Evolutionary conservation across 2,113 vertebrate species (phyloP), one percentile per base, ranked within the genome.

Genomic region (Cephalopholis sonnerati): DNA sequence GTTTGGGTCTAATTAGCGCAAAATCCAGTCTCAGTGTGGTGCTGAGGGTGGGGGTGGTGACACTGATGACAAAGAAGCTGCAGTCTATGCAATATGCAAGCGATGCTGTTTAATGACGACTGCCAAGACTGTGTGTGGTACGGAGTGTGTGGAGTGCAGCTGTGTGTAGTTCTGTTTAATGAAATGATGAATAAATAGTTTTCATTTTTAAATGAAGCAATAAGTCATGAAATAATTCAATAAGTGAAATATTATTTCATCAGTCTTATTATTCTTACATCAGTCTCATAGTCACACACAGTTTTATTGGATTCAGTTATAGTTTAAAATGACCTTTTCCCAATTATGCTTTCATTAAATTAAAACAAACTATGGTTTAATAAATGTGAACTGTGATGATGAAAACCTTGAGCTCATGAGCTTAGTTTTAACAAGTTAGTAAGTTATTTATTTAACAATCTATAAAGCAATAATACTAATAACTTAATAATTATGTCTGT

Each of bases 1-100:
- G 68, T 87, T 85, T 80, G 81, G 74, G 63, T 79, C 74, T 83
- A 83, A 89, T 89, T 85, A 76, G 85, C 22, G 41, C 5, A 54
- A 61, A 66, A 75, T 59, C 50, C 59, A 44, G 57, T 55, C 27
- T 72, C 9, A 27, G 41, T 74, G 27, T 83, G 48, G 25, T 29
- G 72, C 24, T 17, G 66, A 22, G 16, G 25, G 48, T 0, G 39
- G 20, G 39, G 9, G 55, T 22, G 65, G 17, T 5, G 82, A 41
- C 65, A 61, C 57, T 41, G 75, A 84, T 74, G 81, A 84, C 81
- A 77, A 74, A 61, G 69, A 72, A 59, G 73, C 72, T 77, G 84
- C 81, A 84, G 50, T 10, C 36, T 24, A 24, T 81, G 80, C 50
- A 73, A 50, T 76, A 86, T 84, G 77, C 86, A 58, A 71, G 81